These are phyloP conservation scores for Edolisoma coerulescens DNA, from an alignment of 2,113 vertebrate genomes.

Conservation along the genomic window DNA sequence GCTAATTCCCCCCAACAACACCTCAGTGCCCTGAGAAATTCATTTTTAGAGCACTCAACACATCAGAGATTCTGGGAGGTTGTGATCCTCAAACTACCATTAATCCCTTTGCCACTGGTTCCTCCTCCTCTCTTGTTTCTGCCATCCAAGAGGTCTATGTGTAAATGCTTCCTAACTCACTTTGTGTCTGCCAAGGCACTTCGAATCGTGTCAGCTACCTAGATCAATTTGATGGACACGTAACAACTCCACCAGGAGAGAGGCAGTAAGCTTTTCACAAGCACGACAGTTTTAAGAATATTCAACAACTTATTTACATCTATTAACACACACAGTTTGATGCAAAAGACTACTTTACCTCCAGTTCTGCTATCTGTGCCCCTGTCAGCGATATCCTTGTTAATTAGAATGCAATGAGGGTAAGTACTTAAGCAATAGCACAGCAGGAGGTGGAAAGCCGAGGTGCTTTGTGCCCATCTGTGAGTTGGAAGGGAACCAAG, in stretches of 20 bases:
- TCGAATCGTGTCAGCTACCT: not conserved
- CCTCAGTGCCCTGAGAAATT: not conserved
- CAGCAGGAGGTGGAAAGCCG: not conserved
- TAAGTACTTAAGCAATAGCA: not conserved
- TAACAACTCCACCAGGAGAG: not conserved
- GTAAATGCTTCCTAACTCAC: not conserved
- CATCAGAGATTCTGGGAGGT: not conserved
- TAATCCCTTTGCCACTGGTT: not conserved
- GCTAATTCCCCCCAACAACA: not conserved
- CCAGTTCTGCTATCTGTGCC: not conserved
- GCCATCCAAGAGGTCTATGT: not conserved
- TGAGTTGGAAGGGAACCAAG: not conserved
- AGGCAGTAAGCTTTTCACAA: not conserved
- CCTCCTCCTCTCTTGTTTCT: not conserved
- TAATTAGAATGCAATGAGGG: not conserved
- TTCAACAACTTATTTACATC: not conserved
- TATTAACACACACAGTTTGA: not conserved
- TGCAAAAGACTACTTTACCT: not conserved
- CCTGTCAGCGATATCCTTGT: fast-evolving
- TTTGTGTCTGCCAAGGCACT: not conserved
- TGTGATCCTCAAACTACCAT: not conserved
- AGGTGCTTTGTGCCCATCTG: not conserved
- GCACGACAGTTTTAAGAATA: not conserved
- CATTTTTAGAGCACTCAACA: not conserved
- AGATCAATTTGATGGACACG: not conserved